Percentiles rank a stretch among this genome's conserved stretches.
These are phyloP conservation scores for Cosmia trapezina DNA, from an alignment of 2,888 invertebrate genomes.

Conservation along the genomic window DNA sequence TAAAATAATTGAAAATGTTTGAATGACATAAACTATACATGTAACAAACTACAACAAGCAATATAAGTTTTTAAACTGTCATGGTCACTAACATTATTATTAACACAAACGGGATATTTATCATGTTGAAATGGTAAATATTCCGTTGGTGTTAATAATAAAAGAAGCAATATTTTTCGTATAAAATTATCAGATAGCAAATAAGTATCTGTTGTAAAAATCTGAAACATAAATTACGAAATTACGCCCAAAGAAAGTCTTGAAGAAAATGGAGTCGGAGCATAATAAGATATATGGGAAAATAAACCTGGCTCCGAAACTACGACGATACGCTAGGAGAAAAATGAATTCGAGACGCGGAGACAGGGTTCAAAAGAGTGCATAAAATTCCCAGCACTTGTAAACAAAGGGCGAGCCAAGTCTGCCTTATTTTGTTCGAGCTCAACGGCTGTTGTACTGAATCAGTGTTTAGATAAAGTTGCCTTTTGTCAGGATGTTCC, in stretches of 20 bases:
- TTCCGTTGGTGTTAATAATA: no score
- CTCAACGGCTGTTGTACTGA: slow-evolving; percentile 57
- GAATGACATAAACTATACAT: no score
- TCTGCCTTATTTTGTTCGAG: slow-evolving; percentile 62
- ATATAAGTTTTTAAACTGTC: no score
- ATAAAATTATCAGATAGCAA: not conserved
- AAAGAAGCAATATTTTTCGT: slow-evolving; percentile 1
- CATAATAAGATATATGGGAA: slow-evolving; percentile 46
- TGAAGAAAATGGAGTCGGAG: slow-evolving; percentile 28
- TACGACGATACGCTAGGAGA: slow-evolving; percentile 34
- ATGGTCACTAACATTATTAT: no score
- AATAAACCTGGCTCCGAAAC: slow-evolving; percentile 47
- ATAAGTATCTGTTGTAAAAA: slow-evolving; percentile 2
- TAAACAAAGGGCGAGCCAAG: slow-evolving; percentile 67
- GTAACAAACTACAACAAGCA: no score
- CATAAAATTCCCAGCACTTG: slow-evolving; percentile 69
- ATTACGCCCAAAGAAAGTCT: slow-evolving; percentile 34
- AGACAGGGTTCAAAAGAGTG: slow-evolving; percentile 71
- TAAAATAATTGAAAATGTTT: slow-evolving; percentile 11
- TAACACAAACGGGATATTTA: no score
- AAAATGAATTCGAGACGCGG: slow-evolving; percentile 63
- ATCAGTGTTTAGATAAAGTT: slow-evolving; percentile 59
- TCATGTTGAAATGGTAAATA: no score
- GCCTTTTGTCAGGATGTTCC: slow-evolving; percentile 29
- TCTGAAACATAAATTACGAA: slow-evolving; percentile 23